A percentile compares a stretch with the other conserved stretches of the same genome.
Conservation (phyloP, 2,797 vertebrate genomes). For the Phrynocephalus guinanensis region DNA sequence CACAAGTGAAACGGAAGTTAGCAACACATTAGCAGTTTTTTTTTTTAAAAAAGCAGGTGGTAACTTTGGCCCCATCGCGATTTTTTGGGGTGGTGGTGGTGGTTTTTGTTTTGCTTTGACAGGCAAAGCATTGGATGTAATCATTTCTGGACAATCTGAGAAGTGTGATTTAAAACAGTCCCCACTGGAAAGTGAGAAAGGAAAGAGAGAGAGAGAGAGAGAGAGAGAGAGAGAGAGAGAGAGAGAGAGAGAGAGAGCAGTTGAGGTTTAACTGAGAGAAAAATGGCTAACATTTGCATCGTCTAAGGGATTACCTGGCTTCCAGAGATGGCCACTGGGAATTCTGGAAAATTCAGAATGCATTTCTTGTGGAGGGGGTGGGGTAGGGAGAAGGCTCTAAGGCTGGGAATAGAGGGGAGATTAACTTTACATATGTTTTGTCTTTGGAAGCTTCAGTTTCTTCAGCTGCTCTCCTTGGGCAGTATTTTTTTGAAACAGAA, state of each 20-base stretch:
- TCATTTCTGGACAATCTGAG: neutral
- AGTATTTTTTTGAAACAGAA: conserved; percentile 13
- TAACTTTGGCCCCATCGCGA: neutral
- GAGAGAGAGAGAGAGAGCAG: neutral
- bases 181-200: neutral
- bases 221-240: neutral
- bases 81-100: neutral
- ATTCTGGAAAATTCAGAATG: conserved; percentile 43
- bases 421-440: conserved; percentile 46
- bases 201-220: neutral
- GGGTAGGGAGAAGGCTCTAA: neutral
- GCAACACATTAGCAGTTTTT: no score
- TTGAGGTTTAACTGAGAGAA: neutral
- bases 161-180: neutral
- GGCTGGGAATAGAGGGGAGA: conserved; percentile 20
- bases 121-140: neutral
- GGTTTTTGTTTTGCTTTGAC: neutral
- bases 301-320: conserved; percentile 51
- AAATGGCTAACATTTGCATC: conserved; percentile 26
- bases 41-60: no score
- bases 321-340: conserved; percentile 42
- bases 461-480: conserved; percentile 50
- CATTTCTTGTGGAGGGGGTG: conserved; percentile 8
- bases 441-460: conserved; percentile 60
- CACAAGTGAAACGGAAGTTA: no score